Percentiles rank a stretch among this genome's conserved stretches.
Evolutionary conservation across 2,113 vertebrate genomes (phyloP).

Genomic region (Bujurquina vittata): DNA sequence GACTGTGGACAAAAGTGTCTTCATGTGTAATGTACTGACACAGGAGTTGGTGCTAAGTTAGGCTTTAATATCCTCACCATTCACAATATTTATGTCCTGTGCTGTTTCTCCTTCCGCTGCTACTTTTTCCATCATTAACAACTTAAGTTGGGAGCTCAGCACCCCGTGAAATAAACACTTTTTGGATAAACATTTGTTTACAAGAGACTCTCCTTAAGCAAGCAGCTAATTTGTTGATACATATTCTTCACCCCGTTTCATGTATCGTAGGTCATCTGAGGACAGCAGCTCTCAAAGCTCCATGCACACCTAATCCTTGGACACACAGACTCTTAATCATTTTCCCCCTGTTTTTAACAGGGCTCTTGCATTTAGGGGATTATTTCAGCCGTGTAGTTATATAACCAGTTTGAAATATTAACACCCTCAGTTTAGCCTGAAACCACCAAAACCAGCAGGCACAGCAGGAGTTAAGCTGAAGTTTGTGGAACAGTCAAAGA

Average conservation of each 20-base stretch:
- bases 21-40: not conserved
- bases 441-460: constrained; percentile 15
- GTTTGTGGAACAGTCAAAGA: not conserved
- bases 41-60: not conserved
- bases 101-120: not conserved
- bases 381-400: constrained; percentile 37
- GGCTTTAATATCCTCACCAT: not conserved
- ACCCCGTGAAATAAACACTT: not conserved
- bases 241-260: not conserved
- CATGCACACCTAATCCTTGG: constrained; percentile 17
- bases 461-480: not conserved
- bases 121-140: not conserved
- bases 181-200: constrained; percentile 4
- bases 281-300: not conserved
- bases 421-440: constrained; percentile 26
- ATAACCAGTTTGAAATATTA: constrained; percentile 52
- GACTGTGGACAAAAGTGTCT: not conserved
- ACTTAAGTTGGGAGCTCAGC: not conserved
- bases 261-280: not conserved
- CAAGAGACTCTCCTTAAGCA: not conserved
- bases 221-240: not conserved
- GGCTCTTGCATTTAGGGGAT: constrained; percentile 4
- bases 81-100: not conserved
- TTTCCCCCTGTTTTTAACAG: not conserved
- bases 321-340: constrained; percentile 6